Evolutionary conservation across 2,888 invertebrate genomes (phyloP), one percentile per base, ranked within the genome.

Genomic region (Hydroisotoma schaefferi): DNA sequence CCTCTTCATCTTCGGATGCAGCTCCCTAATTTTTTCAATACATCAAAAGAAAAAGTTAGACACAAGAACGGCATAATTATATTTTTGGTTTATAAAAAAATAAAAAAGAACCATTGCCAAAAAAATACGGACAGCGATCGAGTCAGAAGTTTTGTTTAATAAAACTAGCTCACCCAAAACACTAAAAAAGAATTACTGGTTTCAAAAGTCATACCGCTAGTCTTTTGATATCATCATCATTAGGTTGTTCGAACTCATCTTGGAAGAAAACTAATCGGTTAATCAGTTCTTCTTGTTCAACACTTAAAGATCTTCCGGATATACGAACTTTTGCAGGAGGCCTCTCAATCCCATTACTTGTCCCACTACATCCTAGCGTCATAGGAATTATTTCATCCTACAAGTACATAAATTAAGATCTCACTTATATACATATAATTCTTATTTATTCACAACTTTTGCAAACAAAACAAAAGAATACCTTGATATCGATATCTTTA

Each of bases 211-310:
- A 76, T 74, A 81, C 81, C 60, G 78, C 76, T 68, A 95, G 90
- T 80, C 90, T 85, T 77, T 88, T 88, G 75, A 97, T 85, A 79
- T 95, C 94, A 74, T 94, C 92, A 75, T 94, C 91, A 33, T 91
- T 90, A 22, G 97, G 97, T 77, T 94, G 90, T 78, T 97, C 97
- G 79, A 90, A 98, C 76, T 93, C 91, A 78, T 94, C 94, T 80
- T 97, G 97, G 81, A 91, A 93, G 83, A 89, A 90, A 71, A 97
- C 94, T 75, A 97, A 86, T 82, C 91, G 87, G 80, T 93, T 90
- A 78, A 98, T 94, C 75, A 97, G 86, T 77, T 90, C 90, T 80
- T 90, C 88, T 79, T 95, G 94, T 79, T 94, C 93, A 67, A 85
- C 83, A 74, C 87, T 88, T 44, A 68, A 51, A n/a, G 65, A 62